Evolutionary conservation across 2,888 invertebrate species (phyloP), one percentile per base, ranked within the genome.

Genomic region (Oscheius sp.): DNA sequence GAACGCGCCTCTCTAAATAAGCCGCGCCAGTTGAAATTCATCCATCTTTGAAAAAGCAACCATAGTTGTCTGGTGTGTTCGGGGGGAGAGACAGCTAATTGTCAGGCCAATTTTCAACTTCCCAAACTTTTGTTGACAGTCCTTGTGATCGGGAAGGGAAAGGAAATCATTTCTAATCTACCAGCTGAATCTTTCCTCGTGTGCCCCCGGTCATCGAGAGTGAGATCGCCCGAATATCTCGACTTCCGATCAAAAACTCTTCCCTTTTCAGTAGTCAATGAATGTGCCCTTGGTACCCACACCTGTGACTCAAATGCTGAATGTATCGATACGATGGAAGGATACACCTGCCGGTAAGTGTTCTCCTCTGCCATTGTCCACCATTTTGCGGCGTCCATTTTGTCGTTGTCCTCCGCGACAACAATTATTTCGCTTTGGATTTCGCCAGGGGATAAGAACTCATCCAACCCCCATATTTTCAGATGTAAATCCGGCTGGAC

Each of bases 281-380:
- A 89, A 74, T 88, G 88, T 64, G 75, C 81, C 6, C 72, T 85
- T 16, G 88, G 88, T 12, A 81, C 81, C 0, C 87, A 88, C 73
- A 82, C 86, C 25, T 88, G 88, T 71, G 86, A 88, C 74, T 69
- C 80, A 41, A 83, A 86, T 69, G 88, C 88, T 49, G 86, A 86
- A 29, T 88, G 88, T 73, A 78, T 86, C 53, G 87, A 88, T 75
- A 87, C 86, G 7, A 59, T 75, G 43, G 84, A 85, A 9, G 83
- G 85, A 63, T 88, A 84, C 76, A 83, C 79, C 18, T 88, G 88
- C 74, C 79, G 78, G 73, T 83, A 73, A 69, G 49, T 25, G 16
- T 43, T 7, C 23, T 43, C 3, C 61, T 7, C 61, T 61, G 29
- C 23, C 43, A 25, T 43, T 29, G 21, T 61, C 27, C 27, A 29